A percentile compares a stretch with the other conserved stretches of the same genome.
phyloP scores from a whole-genome alignment of 1,140 invertebrate species.

The Procambarus clarkii region DNA sequence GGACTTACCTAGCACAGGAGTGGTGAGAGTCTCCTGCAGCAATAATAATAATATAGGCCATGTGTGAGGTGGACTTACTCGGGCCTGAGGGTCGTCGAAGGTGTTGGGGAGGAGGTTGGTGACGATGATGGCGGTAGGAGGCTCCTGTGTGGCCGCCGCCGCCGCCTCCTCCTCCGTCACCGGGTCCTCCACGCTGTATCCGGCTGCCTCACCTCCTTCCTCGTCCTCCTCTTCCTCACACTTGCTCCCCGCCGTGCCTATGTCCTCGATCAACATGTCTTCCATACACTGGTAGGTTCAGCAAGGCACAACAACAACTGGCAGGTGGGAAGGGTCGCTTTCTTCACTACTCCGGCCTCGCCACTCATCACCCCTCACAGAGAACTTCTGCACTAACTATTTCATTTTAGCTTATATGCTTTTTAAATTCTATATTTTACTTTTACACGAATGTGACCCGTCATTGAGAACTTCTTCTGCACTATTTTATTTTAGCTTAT shows the following conservation, averaged over 20 bases:
- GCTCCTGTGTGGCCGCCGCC: constrained; percentile 77
- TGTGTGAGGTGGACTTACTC: constrained; percentile 75
- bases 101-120: constrained; percentile 89
- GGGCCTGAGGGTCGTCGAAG: constrained; percentile 84
- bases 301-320: background rate
- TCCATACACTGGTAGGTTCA: constrained; percentile 1
- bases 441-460: no score
- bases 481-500: no score
- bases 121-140: constrained; percentile 91
- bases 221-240: constrained; percentile 36
- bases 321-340: background rate
- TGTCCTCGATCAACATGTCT: constrained; percentile 54
- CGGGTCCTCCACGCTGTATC: constrained; percentile 76
- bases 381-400: background rate
- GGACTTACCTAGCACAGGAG: no score
- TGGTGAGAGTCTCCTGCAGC: no score
- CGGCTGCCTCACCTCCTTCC: constrained; percentile 17
- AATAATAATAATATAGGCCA: no score
- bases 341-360: background rate
- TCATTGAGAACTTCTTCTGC: no score
- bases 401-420: no score
- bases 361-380: background rate
- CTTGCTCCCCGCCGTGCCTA: background rate
- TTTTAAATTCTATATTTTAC: no score
- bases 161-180: background rate